Conservation (phyloP, 2,797 vertebrate genomes). For the Siniperca undulata region DNA sequence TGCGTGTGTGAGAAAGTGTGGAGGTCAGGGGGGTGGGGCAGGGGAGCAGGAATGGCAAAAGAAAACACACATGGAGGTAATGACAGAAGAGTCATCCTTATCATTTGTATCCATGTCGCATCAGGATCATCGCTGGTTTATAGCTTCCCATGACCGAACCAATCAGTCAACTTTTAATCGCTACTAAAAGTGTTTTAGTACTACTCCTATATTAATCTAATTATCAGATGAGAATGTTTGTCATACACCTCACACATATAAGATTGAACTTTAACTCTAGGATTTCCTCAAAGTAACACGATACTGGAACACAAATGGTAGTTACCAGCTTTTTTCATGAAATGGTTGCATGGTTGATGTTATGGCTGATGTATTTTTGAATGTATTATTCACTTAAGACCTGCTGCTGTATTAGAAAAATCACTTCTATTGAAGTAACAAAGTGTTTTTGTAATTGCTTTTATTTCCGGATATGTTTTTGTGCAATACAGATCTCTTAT, state of each 20-base stretch:
- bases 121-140: not conserved
- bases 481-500: not conserved
- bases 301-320: not conserved
- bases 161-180: not conserved
- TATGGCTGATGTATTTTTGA: not conserved
- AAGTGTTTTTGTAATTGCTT: not conserved
- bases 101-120: too few species aligned
- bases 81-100: not conserved
- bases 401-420: not conserved
- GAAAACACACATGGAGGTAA: constrained; percentile 32
- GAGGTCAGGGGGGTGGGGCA: not conserved
- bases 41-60: constrained; percentile 5
- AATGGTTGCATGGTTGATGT: too few species aligned
- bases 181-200: not conserved
- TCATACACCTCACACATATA: not conserved
- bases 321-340: not conserved
- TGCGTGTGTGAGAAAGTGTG: not conserved
- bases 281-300: too few species aligned
- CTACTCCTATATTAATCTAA: not conserved
- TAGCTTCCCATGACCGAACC: not conserved
- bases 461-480: not conserved
- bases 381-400: not conserved
- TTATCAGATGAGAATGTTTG: not conserved
- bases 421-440: not conserved
- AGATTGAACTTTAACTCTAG: too few species aligned